Evolutionary conservation across 2,113 vertebrate genomes (phyloP), one percentile per base, ranked within the genome.

Genomic region (Limnothrissa miodon): DNA sequence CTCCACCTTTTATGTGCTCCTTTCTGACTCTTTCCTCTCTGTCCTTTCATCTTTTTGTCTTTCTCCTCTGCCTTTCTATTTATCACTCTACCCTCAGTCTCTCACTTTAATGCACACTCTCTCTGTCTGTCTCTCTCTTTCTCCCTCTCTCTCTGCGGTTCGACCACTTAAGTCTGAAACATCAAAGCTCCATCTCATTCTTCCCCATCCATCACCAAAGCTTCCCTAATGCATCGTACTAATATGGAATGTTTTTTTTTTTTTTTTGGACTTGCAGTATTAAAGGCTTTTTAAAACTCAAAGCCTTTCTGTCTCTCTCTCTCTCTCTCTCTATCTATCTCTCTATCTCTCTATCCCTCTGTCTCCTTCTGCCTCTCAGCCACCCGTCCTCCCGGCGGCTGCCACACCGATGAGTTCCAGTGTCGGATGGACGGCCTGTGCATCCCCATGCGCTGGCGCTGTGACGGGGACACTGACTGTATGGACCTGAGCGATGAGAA

Each of bases 401-500:
- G 98, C 91, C 98, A 99, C 85, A 94, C 92, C 0, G 97, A 99
- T 0, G 97, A 99, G 90, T 99, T 98, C 88, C 97, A 99, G 94
- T 99, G 98, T 89, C 93, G 95, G 0, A 95, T 98, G 92, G 98
- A 99, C 0, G 95, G 97, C 1, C 93, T 98, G 39, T 99, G 98
- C 92, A 99, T 99, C 91, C 97, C 97, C 42, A 93, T 95, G 91
- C 95, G 98, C 78, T 99, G 98, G 98, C 96, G 95, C 84, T 99
- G 97, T 0, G 98, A 99, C 0, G 98, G 98, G 0, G 98, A 99
- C 95, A 99, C 97, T 0, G 98, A 99, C 92, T 99, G 98, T 90
- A 97, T 99, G 95, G 98, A 99, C 90, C 95, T 97, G 88, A 99
- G 97, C 0, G 98, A 99, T 0, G 98, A 99, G 93, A 98, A 99